phyloP scores from a whole-genome alignment of 2,797 vertebrate genomes.

The Meriones psammophilus region DNA sequence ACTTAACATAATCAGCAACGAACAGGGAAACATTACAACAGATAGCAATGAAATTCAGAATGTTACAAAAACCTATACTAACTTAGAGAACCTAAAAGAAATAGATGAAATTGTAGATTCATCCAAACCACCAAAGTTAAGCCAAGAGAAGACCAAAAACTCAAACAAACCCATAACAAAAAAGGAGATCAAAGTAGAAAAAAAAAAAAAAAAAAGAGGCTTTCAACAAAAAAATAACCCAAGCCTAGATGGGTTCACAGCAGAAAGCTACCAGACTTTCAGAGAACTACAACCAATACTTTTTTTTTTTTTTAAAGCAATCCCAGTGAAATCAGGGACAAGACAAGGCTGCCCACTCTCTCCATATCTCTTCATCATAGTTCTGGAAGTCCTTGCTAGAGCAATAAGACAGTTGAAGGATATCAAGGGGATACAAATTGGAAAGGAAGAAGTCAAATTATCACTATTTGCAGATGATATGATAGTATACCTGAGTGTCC shows the following conservation, averaged over 20 bases:
- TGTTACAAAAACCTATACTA: not conserved
- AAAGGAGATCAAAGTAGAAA: not conserved
- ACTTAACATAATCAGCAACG: not conserved
- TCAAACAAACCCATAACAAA: not conserved
- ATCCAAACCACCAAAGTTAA: not conserved
- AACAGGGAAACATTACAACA: not conserved
- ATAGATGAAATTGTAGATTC: not conserved
- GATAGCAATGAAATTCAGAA: not conserved
- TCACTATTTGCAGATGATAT: no score
- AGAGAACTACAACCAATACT: not conserved
- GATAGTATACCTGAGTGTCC: no score
- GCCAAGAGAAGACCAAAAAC: not conserved
- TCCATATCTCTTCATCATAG: no score
- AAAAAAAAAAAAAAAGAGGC: not conserved
- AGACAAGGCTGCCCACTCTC: no score
- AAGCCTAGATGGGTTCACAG: not conserved
- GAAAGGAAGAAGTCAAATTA: no score
- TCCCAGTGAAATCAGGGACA: no score
- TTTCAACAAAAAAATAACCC: not conserved
- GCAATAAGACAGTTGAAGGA: no score
- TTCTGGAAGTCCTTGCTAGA: no score
- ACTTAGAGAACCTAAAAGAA: not conserved
- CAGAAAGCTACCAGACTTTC: not conserved
- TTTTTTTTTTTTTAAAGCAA: no score
- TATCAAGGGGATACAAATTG: no score